Base-by-base conservation (phyloP, 2,888 invertebrate species). In the Euproctis similis region DNA sequence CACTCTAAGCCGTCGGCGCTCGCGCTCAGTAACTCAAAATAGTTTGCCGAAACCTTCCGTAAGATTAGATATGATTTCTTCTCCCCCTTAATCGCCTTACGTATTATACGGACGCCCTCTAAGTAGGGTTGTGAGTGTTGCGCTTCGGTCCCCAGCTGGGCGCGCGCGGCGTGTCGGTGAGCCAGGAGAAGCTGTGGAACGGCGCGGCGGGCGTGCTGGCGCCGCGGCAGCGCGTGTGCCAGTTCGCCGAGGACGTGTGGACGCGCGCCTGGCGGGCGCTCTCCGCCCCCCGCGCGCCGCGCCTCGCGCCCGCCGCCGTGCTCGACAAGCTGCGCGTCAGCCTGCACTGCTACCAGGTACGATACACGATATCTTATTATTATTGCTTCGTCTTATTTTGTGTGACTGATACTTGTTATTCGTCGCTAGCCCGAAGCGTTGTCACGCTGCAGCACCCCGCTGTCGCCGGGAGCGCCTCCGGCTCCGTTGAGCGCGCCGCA, bases 161-260 rank as follows among this genome's bases (percentile, higher is more conserved):
- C n/a, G n/a, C n/a, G n/a, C n/a, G n/a, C n/a, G n/a, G 76, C 37
- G 88, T 93, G 24, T 89, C 89, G 1, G 78, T 92, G 41, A 89
- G 89, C 5, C 91, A 91, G 50, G 93, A 93, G 71, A 88, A 89
- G 44, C 76, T 94, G 27, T 93, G 92, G 90, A 93, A 92, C 60
- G 92, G 93, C 7, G 88, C 91, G 12, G 93, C 92, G 71, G 94
- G 94, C 89, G 81, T 95, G 26, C 75, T 95, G 28, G 92, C 94
- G 2, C 94, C 94, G 1, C 90, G 93, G 31, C 94, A 95, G 70
- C 87, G 95, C 38, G 87, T 95, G 24, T 88, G 91, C n/a, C 93
- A 93, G 32, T 94, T 93, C 69, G 86, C 90, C 27, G 89, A 89
- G 39, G 94, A 95, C 69, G 87, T 92, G 53, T 95, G 94, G 94